These are phyloP conservation scores for Dromiciops gliroides DNA, from an alignment of 2,113 vertebrate species.

Conservation along the genomic window DNA sequence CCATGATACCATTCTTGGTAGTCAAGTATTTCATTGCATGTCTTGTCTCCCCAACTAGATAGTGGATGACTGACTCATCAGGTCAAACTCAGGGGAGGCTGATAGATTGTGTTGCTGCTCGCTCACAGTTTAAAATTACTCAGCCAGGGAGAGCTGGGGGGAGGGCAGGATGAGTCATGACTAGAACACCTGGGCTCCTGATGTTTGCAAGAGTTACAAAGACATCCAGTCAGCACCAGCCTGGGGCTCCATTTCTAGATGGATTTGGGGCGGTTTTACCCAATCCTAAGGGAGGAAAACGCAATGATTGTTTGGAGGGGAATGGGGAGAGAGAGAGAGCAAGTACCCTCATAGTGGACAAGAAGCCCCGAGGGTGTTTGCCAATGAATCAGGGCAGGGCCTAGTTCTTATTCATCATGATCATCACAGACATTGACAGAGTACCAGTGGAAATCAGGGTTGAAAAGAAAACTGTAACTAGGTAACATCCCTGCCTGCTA, in stretches of 20 bases:
- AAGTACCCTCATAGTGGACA: conserved; percentile 9
- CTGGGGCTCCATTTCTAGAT: conserved; percentile 61
- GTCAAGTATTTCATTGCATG: background rate
- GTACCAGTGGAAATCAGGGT: background rate
- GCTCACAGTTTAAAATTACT: background rate
- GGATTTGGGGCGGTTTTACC: conserved; percentile 59
- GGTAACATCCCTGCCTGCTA: background rate
- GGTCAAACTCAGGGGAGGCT: background rate
- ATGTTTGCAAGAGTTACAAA: conserved; percentile 42
- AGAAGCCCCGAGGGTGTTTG: conserved; percentile 9
- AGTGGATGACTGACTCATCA: background rate
- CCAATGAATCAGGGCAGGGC: background rate
- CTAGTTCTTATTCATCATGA: background rate
- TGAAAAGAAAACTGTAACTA: background rate
- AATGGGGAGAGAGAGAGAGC: background rate
- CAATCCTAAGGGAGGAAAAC: conserved; percentile 59
- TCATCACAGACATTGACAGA: background rate
- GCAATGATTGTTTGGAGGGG: conserved; percentile 37
- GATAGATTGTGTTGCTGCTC: background rate
- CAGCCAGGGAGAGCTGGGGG: background rate
- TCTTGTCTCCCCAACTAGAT: background rate
- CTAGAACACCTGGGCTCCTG: conserved; percentile 57
- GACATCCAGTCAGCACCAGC: conserved; percentile 39
- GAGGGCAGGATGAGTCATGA: background rate
- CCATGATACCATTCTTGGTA: background rate